A percentile compares a stretch with the other conserved stretches of the same genome.
Conservation (phyloP, 2,113 vertebrate species). For the Chrysemys picta region DNA sequence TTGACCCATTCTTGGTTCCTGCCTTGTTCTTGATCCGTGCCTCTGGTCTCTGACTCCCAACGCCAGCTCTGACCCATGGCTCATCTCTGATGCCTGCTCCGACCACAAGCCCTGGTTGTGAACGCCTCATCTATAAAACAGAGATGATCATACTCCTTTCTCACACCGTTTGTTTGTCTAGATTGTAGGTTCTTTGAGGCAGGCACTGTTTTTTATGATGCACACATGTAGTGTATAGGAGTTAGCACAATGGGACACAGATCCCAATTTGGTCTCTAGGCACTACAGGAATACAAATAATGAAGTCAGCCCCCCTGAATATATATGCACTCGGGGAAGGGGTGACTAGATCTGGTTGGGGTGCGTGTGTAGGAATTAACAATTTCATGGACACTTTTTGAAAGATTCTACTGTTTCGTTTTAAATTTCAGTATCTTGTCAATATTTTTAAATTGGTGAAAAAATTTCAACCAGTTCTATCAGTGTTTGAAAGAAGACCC, state of each 20-base stretch:
- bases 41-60: not conserved
- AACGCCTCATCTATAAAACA: rapidly evolving
- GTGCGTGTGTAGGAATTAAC: not conserved
- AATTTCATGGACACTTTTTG: not conserved
- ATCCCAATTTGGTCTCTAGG: not conserved
- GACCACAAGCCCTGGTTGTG: not conserved
- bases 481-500: not conserved
- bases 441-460: not conserved
- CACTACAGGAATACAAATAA: not conserved
- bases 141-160: rapidly evolving
- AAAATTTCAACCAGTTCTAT: not conserved
- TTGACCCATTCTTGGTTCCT: not conserved
- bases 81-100: not conserved
- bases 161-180: rapidly evolving
- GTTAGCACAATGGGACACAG: not conserved
- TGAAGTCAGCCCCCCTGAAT: not conserved
- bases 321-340: not conserved
- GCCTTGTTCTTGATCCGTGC: not conserved
- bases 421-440: not conserved
- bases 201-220: not conserved
- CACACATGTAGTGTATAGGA: not conserved
- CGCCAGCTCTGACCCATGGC: not conserved
- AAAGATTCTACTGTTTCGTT: not conserved
- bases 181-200: not conserved
- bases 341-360: not conserved